Base-by-base conservation (phyloP, 2,888 invertebrate species). In the Diarsia brunnea region DNA sequence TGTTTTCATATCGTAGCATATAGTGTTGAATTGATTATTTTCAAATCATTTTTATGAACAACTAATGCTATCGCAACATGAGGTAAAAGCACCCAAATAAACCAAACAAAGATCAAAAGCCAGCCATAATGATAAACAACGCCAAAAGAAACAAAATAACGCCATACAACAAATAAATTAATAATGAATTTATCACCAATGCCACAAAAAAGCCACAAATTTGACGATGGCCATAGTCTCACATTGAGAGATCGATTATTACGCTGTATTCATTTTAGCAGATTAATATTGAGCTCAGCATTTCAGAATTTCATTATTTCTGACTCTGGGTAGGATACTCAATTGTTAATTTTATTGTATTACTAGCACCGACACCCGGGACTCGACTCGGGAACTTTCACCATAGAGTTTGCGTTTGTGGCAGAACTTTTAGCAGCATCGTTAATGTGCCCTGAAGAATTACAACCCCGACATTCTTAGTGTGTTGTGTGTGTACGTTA, bases 361-460 rank as follows among this genome's bases (percentile, higher is more conserved):
- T 21, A 21, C 24, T 84, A 69, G 51, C 12, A 43, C 58, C 73
- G 24, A 69, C 78, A 77, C 77, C 69, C 64, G 60, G 31, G 66
- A 77, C 73, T 77, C 31, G 24, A 68, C 70, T 73, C 12, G 12
- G 19, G 11, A 77, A 87, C 78, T 82, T 82, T 70, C 67, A n/a
- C 67, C 73, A 75, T 83, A 16, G 75, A 86, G 87, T 86, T 84
- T 76, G 73, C 77, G 66, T 78, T 85, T 84, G 87, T 63, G 81
- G 88, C 31, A n/a, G 27, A 86, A 86, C 79, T 87, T 85, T 77
- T 72, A 75, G 68, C 64, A 31, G 66, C 69, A 73, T 80, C 84
- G 85, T 77, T 88, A 88, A 87, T 88, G 85, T 87, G 82, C 78
- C 77, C 73, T 73, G 85, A 87, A 88, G 87, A 88, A 87, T 88